phyloP scores from a whole-genome alignment of 2,797 vertebrate genomes.

The Sitta carolinensis region DNA sequence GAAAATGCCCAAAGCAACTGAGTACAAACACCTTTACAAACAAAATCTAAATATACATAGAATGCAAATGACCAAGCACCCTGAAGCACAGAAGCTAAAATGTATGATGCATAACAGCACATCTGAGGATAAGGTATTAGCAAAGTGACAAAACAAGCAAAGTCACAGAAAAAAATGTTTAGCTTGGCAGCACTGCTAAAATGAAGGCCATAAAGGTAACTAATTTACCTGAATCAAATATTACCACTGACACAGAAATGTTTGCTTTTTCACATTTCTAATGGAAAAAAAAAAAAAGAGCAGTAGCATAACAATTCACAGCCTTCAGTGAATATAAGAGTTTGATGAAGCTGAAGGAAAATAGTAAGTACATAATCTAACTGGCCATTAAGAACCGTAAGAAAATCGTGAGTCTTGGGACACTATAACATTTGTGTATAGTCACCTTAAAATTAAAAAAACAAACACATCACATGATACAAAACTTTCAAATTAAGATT shows the following conservation, averaged over 20 bases:
- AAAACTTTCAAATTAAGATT: background rate
- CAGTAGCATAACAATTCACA: background rate
- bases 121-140: background rate
- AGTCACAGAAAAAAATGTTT: background rate
- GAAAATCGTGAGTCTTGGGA: background rate
- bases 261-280: background rate
- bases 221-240: background rate
- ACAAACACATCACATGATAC: background rate
- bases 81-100: constrained; percentile 12
- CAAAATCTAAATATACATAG: background rate
- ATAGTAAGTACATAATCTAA: background rate
- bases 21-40: background rate
- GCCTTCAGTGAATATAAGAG: background rate
- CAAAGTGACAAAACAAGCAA: background rate
- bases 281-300: background rate
- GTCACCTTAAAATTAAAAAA: background rate
- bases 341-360: background rate
- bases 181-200: background rate
- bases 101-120: background rate
- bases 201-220: background rate
- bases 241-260: background rate
- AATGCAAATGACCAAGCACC: constrained; percentile 22
- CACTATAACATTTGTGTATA: background rate
- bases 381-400: background rate
- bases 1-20: constrained; percentile 37